Base-by-base conservation (phyloP, 2,113 vertebrate genomes). In the Hippopotamus amphibius region DNA sequence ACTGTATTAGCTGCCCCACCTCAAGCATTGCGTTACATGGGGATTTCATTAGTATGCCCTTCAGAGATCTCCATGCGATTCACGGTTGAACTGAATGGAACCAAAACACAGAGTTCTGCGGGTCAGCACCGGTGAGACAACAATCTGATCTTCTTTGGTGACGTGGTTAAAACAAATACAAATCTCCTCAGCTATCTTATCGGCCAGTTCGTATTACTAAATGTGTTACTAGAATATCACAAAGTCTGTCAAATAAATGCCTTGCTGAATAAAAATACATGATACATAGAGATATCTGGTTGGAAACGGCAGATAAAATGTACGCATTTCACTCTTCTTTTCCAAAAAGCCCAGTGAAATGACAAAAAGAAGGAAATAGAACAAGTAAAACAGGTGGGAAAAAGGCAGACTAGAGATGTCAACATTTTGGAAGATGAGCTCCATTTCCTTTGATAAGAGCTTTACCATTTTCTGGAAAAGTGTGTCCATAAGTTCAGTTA, bases 391-490 rank as follows among this genome's bases (percentile, higher is more conserved):
- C 24, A 79, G 76, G 43, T 53, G 3, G 63, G 8, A 33, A 76
- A 79, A 80, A 9, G 33, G 57, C 7, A 72, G 43, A 93, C 33
- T 33, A 65, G 13, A 69, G 63, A 93, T 28, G 24, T 66, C 24
- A 82, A 66, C 30, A 65, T 57, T 65, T 80, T 88, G 50, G 41
- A 93, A 93, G 68, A 57, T 71, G 37, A 63, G 10, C 7, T 76
- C 43, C 3, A 82, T 12, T 71, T 53, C 43, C 41, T 77, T 43
- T 77, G 37, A 77, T 63, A 88, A 95, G 10, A 92, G 33, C 21
- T 84, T 77, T 95, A 37, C 30, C 30, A 71, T 63, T 86, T 84
- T 89, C 57, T 92, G 30, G 50, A 88, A 88, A 77, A 92, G 33
- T 33, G 59, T 53, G 17, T 33, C 30, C 33, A 6, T 57, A 87